Evolutionary conservation across 1,140 invertebrate species (phyloP).

Genomic region (Drosophila hydei): DNA sequence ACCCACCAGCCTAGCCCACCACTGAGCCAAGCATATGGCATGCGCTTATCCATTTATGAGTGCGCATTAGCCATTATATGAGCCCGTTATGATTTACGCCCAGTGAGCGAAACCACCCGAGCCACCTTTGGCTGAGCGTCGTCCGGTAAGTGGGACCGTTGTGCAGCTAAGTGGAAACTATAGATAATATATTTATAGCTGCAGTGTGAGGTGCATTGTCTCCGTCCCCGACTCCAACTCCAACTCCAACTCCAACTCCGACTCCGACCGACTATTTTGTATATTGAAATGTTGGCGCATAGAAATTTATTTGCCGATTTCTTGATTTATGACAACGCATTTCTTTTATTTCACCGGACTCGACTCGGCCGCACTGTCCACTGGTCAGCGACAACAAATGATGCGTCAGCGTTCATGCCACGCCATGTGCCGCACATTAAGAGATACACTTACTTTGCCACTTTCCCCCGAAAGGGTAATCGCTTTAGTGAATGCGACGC

Average conservation of each 20-base stretch:
- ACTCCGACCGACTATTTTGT: constrained; percentile 65
- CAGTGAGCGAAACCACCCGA: neutral
- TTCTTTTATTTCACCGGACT: constrained; percentile 43
- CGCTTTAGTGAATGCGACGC: constrained; percentile 40
- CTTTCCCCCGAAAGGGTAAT: constrained; percentile 13
- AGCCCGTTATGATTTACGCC: constrained; percentile 74
- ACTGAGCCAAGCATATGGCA: constrained; percentile 39
- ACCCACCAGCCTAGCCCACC: constrained; percentile 3
- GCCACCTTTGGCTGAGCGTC: constrained; percentile 32
- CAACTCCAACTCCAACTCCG: too few species aligned
- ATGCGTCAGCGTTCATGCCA: constrained; percentile 70
- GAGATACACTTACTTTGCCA: constrained; percentile 16
- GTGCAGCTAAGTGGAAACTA: constrained; percentile 82
- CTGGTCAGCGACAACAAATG: constrained; percentile 56
- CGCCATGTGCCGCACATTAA: constrained; percentile 69
- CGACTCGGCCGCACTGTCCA: neutral
- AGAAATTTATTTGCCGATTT: constrained; percentile 76
- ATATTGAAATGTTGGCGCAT: constrained; percentile 73
- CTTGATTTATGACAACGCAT: constrained; percentile 73
- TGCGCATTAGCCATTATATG: constrained; percentile 66
- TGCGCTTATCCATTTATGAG: constrained; percentile 75
- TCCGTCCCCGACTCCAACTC: neutral
- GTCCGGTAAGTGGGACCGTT: constrained; percentile 72
- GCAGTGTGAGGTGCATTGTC: constrained; percentile 48
- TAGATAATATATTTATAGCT: constrained; percentile 82